These are phyloP conservation scores for Dynastes tityus DNA, from an alignment of 2,888 invertebrate species.

Conservation along the genomic window DNA sequence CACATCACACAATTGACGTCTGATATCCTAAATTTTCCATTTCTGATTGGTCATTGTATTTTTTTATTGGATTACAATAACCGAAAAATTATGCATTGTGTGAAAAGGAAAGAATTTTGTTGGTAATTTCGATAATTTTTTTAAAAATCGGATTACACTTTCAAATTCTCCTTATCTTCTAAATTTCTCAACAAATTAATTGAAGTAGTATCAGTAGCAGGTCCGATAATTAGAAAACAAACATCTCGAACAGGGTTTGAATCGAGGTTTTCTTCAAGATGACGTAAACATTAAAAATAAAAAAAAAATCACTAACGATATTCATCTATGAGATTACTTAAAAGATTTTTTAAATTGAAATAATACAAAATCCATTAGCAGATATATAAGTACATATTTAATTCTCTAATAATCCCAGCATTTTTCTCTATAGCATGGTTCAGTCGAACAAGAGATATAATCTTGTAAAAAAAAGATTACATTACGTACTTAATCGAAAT, in stretches of 20 bases:
- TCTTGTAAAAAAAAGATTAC: background rate
- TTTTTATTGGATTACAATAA: slow-evolving; percentile 33
- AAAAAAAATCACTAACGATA: too few relatives aligned
- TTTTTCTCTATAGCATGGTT: background rate
- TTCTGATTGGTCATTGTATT: slow-evolving; percentile 28
- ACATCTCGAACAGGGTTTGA: background rate
- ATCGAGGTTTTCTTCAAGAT: too few relatives aligned
- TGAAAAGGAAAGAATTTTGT: background rate
- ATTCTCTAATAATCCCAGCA: background rate
- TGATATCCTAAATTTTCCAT: background rate
- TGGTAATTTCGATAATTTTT: too few relatives aligned
- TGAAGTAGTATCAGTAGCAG: background rate
- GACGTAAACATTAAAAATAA: too few relatives aligned
- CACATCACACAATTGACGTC: background rate
- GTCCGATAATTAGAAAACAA: background rate
- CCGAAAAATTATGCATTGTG: slow-evolving; percentile 39
- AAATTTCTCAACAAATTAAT: slow-evolving; percentile 2
- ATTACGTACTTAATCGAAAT: slow-evolving; percentile 23
- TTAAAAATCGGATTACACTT: too few relatives aligned
- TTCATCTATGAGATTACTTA: too few relatives aligned
- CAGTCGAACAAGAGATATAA: background rate
- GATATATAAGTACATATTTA: background rate
- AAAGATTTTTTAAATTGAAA: background rate
- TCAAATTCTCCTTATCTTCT: background rate
- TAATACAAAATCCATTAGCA: slow-evolving; percentile 13